Evolutionary conservation across 2,113 vertebrate species (phyloP).

Genomic region (Toxostoma redivivum): DNA sequence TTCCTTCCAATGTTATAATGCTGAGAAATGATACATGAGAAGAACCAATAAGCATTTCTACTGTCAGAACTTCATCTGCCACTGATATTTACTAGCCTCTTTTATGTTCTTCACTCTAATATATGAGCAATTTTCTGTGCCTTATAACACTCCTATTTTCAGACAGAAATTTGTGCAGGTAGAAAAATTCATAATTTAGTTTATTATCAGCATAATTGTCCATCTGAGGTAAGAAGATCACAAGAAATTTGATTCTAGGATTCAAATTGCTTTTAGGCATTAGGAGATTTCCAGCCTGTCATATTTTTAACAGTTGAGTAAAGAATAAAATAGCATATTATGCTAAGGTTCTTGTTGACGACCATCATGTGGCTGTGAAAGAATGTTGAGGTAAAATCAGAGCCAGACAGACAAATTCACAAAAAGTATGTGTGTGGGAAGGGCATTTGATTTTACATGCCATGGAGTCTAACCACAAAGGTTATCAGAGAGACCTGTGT

Average conservation of each 20-base stretch:
- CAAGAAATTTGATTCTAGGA: not conserved
- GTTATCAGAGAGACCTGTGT: not conserved
- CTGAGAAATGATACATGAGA: not conserved
- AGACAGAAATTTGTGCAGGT: not conserved
- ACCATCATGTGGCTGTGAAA: not conserved
- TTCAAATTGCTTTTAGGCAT: not conserved
- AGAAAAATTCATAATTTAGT: not conserved
- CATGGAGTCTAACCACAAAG: not conserved
- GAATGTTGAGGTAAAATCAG: slow-evolving; percentile 44
- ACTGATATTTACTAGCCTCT: not conserved
- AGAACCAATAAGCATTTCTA: not conserved
- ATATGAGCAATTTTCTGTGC: not conserved
- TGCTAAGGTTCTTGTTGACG: not conserved
- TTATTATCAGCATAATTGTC: not conserved
- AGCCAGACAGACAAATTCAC: slow-evolving; percentile 18
- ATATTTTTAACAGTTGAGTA: not conserved
- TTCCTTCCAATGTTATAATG: not conserved
- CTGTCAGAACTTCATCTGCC: not conserved
- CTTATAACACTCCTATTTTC: not conserved
- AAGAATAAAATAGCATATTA: not conserved
- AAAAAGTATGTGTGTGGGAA: not conserved
- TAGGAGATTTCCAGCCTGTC: not conserved
- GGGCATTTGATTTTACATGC: not conserved
- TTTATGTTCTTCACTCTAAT: slow-evolving; percentile 9
- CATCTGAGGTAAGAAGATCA: not conserved